Percentiles rank a stretch among this genome's conserved stretches.
Evolutionary conservation across 1,140 invertebrate genomes (phyloP).

Genomic region (Zaprionus tsacasi): DNA sequence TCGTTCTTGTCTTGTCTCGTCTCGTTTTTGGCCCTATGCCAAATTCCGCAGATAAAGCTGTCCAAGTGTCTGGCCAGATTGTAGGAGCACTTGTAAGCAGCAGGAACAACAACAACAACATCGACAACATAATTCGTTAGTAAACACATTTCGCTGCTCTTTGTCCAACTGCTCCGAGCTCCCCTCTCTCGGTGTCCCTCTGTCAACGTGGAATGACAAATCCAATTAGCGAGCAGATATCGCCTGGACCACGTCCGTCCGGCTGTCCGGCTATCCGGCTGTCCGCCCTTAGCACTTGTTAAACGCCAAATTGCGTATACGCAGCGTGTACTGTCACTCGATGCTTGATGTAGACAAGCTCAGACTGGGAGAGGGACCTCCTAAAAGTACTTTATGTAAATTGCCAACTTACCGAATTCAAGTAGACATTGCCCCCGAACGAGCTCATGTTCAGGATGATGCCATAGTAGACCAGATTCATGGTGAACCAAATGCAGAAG

Average conservation of each 20-base stretch:
- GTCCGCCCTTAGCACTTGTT: constrained; percentile 66
- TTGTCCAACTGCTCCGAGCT: neutral
- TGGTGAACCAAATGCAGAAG: constrained; percentile 89
- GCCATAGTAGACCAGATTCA: constrained; percentile 90
- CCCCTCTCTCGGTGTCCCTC: neutral
- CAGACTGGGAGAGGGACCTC: constrained; percentile 20
- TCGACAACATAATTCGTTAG: constrained; percentile 66
- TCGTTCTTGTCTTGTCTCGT: constrained; percentile 4
- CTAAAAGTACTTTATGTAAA: constrained; percentile 30
- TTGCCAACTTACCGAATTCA: constrained; percentile 86
- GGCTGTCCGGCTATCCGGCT: neutral
- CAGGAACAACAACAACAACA: constrained; percentile 27
- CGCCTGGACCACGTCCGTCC: constrained; percentile 6
- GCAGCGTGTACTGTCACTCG: constrained; percentile 23
- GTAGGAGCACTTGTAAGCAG: neutral
- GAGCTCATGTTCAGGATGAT: constrained; percentile 89
- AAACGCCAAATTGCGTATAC: constrained; percentile 62
- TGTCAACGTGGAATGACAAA: constrained; percentile 59
- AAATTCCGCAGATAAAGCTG: constrained; percentile 39
- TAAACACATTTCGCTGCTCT: constrained; percentile 66
- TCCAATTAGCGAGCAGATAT: constrained; percentile 66
- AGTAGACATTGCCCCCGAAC: constrained; percentile 89
- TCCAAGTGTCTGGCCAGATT: neutral
- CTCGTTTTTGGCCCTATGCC: constrained; percentile 53
- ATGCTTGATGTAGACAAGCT: constrained; percentile 27